A percentile compares a stretch with the other conserved stretches of the same genome.
Evolutionary conservation across 2,113 vertebrate species (phyloP).

Genomic region (Ochotona princeps): DNA sequence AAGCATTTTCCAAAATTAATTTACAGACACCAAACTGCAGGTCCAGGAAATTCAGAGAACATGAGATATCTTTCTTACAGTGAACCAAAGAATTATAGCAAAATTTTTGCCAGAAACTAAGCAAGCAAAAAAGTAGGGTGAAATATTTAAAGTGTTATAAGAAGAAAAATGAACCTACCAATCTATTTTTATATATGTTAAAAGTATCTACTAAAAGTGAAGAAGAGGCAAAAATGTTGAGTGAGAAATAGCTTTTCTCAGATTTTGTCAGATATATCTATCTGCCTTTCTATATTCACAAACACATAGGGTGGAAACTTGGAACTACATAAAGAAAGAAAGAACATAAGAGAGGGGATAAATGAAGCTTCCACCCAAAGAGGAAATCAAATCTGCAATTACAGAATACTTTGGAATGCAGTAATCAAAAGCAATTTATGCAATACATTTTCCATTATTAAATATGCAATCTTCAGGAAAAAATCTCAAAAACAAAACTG

Average conservation of each 20-base stretch:
- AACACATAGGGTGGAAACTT: not conserved
- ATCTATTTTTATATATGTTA: not conserved
- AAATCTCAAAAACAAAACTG: not conserved
- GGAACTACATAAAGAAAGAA: not conserved
- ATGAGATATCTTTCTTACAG: not conserved
- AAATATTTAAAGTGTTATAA: not conserved
- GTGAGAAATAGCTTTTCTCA: conserved; percentile 3
- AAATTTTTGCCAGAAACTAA: not conserved
- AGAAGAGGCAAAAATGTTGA: not conserved
- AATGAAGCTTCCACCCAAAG: conserved; percentile 44
- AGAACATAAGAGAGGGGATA: not conserved
- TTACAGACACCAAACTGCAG: not conserved
- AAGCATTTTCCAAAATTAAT: conserved; percentile 43
- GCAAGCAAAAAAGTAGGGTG: no score
- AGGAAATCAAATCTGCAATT: conserved; percentile 43
- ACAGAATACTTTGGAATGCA: conserved; percentile 3
- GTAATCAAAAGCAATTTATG: conserved; percentile 42
- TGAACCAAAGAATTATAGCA: not conserved
- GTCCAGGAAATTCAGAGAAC: not conserved
- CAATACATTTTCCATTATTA: conserved; percentile 14
- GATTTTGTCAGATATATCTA: not conserved
- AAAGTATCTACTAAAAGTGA: conserved; percentile 36
- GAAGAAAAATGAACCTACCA: not conserved
- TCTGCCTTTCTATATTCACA: no score
- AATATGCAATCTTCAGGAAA: conserved; percentile 23